Percentiles rank a stretch among this genome's conserved stretches.
phyloP scores from a whole-genome alignment of 2,888 invertebrate species.

The Coecobrya sp. region DNA sequence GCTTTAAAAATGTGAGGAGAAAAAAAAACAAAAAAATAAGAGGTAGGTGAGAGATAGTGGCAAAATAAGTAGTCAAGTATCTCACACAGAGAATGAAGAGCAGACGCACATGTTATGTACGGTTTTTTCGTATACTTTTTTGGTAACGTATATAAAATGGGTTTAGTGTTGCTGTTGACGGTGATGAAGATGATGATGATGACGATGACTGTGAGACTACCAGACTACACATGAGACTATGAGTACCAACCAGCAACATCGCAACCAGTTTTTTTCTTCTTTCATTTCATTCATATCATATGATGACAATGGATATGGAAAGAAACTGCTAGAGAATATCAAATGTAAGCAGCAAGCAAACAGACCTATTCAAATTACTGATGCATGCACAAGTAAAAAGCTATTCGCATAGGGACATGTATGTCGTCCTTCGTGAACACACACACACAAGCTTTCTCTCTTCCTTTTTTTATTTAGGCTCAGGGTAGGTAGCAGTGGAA shows the following conservation, averaged over 20 bases:
- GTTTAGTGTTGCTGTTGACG: slow-evolving; percentile 10
- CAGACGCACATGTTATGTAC: neutral
- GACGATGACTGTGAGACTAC: too few relatives aligned
- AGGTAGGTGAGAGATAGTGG: slow-evolving; percentile 45
- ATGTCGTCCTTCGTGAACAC: neutral
- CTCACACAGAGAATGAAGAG: neutral
- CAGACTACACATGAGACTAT: slow-evolving; percentile 18
- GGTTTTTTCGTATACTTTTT: too few relatives aligned
- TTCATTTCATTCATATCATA: slow-evolving; percentile 8
- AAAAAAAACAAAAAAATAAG: slow-evolving; percentile 32
- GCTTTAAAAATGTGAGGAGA: slow-evolving; percentile 16
- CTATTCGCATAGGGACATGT: neutral
- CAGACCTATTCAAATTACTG: slow-evolving; percentile 39
- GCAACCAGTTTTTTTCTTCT: slow-evolving; percentile 20
- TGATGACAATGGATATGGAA: neutral
- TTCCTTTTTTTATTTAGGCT: neutral
- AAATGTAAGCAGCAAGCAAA: slow-evolving; percentile 29
- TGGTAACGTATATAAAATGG: neutral
- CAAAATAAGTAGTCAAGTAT: slow-evolving; percentile 40
- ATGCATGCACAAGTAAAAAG: slow-evolving; percentile 27
- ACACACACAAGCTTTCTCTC: neutral
- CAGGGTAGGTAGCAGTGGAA: too few relatives aligned
- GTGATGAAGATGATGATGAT: neutral
- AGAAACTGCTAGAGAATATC: slow-evolving; percentile 27
- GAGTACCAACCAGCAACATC: slow-evolving; percentile 27